Evolutionary conservation across 2,888 invertebrate genomes (phyloP).

Genomic region (Alviniconcha strummeri): DNA sequence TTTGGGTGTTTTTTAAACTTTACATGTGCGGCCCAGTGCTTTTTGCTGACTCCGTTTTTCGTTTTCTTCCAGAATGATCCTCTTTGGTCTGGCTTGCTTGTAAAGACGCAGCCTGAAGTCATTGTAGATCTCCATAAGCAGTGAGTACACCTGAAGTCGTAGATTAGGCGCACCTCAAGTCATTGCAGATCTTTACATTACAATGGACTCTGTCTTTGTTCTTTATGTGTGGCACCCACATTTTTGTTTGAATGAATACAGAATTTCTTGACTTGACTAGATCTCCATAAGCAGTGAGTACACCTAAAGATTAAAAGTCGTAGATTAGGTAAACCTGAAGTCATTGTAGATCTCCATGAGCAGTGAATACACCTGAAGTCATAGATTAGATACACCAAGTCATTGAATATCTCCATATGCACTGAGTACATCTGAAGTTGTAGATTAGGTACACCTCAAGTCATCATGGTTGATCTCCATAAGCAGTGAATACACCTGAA

Average conservation of each 20-base stretch:
- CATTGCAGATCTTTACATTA: not conserved
- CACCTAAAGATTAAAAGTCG: not conserved
- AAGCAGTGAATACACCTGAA: too few relatives aligned
- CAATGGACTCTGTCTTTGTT: not conserved
- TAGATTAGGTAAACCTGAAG: too few relatives aligned
- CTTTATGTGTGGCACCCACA: not conserved
- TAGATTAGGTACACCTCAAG: too few relatives aligned
- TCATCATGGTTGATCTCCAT: conserved; percentile 71
- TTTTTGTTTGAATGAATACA: too few relatives aligned
- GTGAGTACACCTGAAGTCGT: conserved; percentile 73
- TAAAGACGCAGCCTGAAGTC: conserved; percentile 86
- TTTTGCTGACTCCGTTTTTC: conserved; percentile 21
- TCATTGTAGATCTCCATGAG: conserved; percentile 61
- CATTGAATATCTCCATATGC: too few relatives aligned
- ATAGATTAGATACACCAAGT: too few relatives aligned
- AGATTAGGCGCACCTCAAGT: too few relatives aligned
- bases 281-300: too few relatives aligned
- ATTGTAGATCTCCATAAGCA: conserved; percentile 85
- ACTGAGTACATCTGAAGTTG: too few relatives aligned
- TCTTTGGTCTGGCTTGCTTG: conserved; percentile 90
- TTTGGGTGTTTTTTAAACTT: too few relatives aligned
- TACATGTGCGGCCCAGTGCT: too few relatives aligned
- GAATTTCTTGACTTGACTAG: too few relatives aligned
- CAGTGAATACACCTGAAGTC: conserved; percentile 73
- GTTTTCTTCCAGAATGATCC: conserved; percentile 80